Base-by-base conservation (phyloP, 2,113 vertebrate species). In the Chloropsis cyanopogon region DNA sequence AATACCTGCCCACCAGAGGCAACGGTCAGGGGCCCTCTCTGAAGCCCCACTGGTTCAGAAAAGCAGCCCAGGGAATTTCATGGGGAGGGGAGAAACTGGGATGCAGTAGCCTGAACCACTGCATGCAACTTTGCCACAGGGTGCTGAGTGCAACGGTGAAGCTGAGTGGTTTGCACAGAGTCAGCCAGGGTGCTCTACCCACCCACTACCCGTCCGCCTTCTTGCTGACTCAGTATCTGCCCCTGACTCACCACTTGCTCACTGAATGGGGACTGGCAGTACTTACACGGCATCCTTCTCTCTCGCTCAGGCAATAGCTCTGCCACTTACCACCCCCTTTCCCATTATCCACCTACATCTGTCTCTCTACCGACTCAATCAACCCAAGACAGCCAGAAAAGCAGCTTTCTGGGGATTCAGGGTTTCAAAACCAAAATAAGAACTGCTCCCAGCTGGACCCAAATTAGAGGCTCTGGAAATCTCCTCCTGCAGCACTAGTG, bases 161-260 rank as follows among this genome's bases (percentile, higher is more conserved):
- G 88, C 81, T 73, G 37, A 82, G 86, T 17, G 70, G 82, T 70
- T 90, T 63, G 77, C 64, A 81, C 52, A 3, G 56, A 94, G 79
- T 23, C 64, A 90, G 57, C 82, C 88, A 47, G 79, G 85, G 82
- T 79, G 77, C 59, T 70, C 88, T 91, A 28, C 86, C 81, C 68
- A 91, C 88, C 91, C 76, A 87, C 96, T 16, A 42, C 68, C 79
- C 42, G 0, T 42, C 96, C 80, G 10, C 96, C 95, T 95, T 95
- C 96, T 95, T 97, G 94, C 95, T 96, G 94, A 96, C 90, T 96
- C 95, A 96, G 93, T 93, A 95, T 29, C 69, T 96, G 93, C 92
- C 86, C 92, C 94, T 95, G 90, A 94, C 92, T 97, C 90, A 95
- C 88, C 86, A 80, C 44, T 90, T 92, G 94, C 93, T 95, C 92